A percentile compares a stretch with the other conserved stretches of the same genome.
Conservation (phyloP, 2,113 vertebrate genomes). For the Zapornia atra region DNA sequence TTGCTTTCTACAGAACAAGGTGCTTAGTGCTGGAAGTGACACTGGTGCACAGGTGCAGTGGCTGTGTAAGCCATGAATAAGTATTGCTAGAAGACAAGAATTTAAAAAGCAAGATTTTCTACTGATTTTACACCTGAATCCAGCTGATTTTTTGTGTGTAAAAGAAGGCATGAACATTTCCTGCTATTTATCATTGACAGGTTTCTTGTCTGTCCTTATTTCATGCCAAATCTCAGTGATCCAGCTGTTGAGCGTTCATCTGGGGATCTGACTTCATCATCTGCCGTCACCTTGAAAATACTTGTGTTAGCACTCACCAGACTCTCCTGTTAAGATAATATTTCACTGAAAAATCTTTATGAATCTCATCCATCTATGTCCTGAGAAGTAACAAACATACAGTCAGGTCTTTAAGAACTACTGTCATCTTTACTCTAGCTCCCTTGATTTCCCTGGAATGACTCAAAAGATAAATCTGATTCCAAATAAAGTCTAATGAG, state of each 20-base stretch:
- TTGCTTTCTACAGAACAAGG: neutral
- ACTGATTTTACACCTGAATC: neutral
- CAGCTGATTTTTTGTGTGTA: neutral
- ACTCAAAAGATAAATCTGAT: neutral
- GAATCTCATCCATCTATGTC: neutral
- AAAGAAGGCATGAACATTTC: neutral
- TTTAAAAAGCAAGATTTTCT: neutral
- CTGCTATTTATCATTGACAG: neutral
- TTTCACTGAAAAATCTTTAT: neutral
- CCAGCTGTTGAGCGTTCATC: neutral
- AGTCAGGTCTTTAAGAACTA: neutral
- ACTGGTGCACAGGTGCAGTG: neutral
- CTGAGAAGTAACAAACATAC: neutral
- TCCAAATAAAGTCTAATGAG: neutral
- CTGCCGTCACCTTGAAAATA: neutral
- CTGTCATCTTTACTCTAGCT: neutral
- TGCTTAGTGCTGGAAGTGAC: neutral
- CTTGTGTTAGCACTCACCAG: neutral
- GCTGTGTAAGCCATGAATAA: neutral
- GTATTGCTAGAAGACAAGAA: neutral
- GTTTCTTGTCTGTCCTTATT: neutral
- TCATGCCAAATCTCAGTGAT: neutral
- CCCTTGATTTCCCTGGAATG: neutral
- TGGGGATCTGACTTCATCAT: neutral
- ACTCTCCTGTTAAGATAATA: neutral